phyloP scores from a whole-genome alignment of 2,797 vertebrate genomes.

The Argya squamiceps region DNA sequence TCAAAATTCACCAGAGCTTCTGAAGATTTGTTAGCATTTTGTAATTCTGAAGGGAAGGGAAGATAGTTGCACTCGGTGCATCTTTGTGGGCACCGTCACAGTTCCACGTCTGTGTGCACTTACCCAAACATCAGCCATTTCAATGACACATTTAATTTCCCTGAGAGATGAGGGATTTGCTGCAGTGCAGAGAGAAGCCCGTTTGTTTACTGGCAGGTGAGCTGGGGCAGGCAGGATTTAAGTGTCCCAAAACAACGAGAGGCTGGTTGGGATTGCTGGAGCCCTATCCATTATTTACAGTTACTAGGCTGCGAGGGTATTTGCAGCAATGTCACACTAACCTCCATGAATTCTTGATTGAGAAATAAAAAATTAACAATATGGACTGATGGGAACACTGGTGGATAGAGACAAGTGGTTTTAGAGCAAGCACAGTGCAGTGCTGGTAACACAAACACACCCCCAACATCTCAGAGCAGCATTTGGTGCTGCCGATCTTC shows the following conservation, averaged over 20 bases:
- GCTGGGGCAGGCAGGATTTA: not conserved
- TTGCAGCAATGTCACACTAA: conserved; percentile 46
- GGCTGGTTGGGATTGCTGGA: not conserved
- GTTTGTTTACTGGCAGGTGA: conserved; percentile 17
- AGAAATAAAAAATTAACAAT: conserved; percentile 61
- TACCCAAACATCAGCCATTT: not conserved
- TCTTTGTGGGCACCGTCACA: not conserved
- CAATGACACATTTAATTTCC: not conserved
- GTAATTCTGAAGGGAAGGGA: not conserved
- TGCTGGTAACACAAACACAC: not conserved
- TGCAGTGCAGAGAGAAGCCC: not conserved
- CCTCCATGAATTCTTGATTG: conserved; percentile 50
- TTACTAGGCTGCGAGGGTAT: not conserved
- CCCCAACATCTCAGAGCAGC: not conserved
- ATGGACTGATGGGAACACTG: conserved; percentile 13
- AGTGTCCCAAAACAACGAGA: not conserved
- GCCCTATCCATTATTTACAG: conserved; percentile 1
- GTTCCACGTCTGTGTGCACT: not conserved
- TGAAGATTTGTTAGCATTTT: not conserved
- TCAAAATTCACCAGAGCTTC: not conserved
- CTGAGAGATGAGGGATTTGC: not conserved
- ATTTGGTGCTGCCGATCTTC: not conserved
- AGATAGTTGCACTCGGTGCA: not conserved
- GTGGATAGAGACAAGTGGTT: not conserved
- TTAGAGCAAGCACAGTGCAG: not conserved